Conservation (phyloP, 2,888 invertebrate genomes). For the Macrosiphum euphorbiae region DNA sequence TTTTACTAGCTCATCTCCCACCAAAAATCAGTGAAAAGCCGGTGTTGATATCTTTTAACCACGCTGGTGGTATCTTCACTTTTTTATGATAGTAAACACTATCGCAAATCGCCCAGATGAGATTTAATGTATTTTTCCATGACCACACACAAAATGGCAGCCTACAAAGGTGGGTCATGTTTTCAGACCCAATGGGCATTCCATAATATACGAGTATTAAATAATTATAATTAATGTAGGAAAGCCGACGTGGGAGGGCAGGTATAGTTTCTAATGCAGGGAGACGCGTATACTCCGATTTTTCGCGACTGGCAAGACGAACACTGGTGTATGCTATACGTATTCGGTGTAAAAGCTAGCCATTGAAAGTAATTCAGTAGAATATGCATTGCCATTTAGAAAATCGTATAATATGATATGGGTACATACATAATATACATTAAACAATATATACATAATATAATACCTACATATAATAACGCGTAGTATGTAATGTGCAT, state of each 20-base stretch:
- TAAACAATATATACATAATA: too few species aligned
- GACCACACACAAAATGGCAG: too few species aligned
- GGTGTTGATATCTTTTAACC: too few species aligned
- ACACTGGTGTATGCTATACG: background rate
- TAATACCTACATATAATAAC: background rate
- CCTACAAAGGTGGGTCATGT: too few species aligned
- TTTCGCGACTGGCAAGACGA: background rate
- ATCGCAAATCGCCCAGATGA: too few species aligned
- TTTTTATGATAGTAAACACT: too few species aligned
- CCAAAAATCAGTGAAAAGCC: too few species aligned
- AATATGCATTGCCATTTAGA: conserved; percentile 5
- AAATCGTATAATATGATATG: background rate
- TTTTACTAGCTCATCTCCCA: too few species aligned
- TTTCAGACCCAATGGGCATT: too few species aligned
- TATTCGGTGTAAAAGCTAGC: background rate
- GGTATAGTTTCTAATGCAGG: background rate
- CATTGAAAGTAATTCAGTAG: conserved; percentile 8
- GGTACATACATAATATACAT: background rate
- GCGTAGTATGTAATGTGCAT: background rate
- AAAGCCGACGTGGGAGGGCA: background rate
- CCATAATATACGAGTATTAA: too few species aligned
- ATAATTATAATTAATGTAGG: background rate
- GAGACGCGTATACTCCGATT: background rate
- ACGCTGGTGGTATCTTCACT: too few species aligned
- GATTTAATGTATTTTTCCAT: too few species aligned